Base-by-base conservation (phyloP, 1,140 invertebrate species). In the Drosophila yakuba region DNA sequence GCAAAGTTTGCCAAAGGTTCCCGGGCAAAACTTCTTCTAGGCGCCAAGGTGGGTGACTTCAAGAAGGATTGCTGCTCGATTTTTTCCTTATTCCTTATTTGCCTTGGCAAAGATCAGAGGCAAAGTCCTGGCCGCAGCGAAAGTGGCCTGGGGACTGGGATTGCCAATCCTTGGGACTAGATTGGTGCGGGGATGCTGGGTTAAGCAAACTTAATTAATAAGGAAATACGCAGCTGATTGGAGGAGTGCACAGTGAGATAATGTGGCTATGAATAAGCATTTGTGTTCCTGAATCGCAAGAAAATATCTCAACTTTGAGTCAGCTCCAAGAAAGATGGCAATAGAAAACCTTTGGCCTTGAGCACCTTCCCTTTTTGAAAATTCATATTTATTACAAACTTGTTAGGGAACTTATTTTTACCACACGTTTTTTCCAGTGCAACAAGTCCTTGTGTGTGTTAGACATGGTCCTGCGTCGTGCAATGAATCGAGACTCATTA, bases 401-500 rank as follows among this genome's bases (percentile, higher is more conserved):
- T 17, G 17, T 17, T 17, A 17, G 17, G 17, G 17, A 0, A 17
- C 17, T n/a, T n/a, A n/a, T n/a, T n/a, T n/a, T n/a, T n/a, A n/a
- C n/a, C n/a, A 17, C 17, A 17, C 17, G 17, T 17, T 28, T 32
- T 1, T 15, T 15, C 4, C 15, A 12, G 36, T 62, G 52, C 7
- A 32, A n/a, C 41, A 14, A 10, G 7, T 15, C 4, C 2, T 23
- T 60, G 57, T 23, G 14, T 57, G 12, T 14, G 8, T 17, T 61
- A 41, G 52, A 39, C 36, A 15, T 14, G 28, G 55, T 60, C 56
- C 51, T 62, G 64, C 61, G 69, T 64, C 56, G 62, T 77, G 83
- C 84, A 83, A 88, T 88, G 84, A 89, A 83, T 88, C 84, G 83
- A 89, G 89, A 88, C 83, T 88, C 84, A 88, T 88, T 88, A 88